Conservation (phyloP, 2,888 invertebrate genomes). For the Hydraecia micacea region DNA sequence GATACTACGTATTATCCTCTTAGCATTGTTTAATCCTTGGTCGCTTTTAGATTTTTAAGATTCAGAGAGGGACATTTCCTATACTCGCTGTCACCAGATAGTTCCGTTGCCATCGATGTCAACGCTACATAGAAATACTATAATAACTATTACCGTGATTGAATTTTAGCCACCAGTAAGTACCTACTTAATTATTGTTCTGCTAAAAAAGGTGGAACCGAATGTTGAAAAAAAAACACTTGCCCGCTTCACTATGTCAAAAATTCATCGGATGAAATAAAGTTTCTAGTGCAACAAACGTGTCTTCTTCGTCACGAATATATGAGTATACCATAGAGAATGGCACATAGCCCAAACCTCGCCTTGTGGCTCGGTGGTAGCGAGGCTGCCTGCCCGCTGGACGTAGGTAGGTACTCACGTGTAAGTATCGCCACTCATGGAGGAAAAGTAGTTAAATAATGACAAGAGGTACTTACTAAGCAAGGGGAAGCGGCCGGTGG, state of each 20-base stretch:
- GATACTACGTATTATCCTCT: conserved; percentile 4
- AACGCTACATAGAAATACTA: neutral
- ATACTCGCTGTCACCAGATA: neutral
- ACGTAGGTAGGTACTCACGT: too few relatives aligned
- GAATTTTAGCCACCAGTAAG: neutral
- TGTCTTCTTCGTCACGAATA: neutral
- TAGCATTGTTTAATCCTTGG: neutral
- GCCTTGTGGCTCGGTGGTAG: neutral
- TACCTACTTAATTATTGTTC: neutral
- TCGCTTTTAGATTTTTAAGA: neutral
- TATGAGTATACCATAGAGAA: neutral
- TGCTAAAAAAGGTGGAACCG: neutral
- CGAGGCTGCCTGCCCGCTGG: too few relatives aligned
- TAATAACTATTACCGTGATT: neutral
- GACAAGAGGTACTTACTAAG: conserved; percentile 78
- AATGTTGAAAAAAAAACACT: neutral
- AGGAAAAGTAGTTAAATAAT: neutral
- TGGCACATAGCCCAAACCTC: neutral
- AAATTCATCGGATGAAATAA: neutral
- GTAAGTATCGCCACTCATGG: neutral
- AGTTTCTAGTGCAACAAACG: neutral
- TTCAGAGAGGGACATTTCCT: neutral
- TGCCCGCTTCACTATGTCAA: neutral
- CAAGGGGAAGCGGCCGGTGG: conserved; percentile 85
- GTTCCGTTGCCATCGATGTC: neutral